Percentiles rank a stretch among this genome's conserved stretches.
phyloP scores from a whole-genome alignment of 2,113 vertebrate species.

The Okapia johnstoni region DNA sequence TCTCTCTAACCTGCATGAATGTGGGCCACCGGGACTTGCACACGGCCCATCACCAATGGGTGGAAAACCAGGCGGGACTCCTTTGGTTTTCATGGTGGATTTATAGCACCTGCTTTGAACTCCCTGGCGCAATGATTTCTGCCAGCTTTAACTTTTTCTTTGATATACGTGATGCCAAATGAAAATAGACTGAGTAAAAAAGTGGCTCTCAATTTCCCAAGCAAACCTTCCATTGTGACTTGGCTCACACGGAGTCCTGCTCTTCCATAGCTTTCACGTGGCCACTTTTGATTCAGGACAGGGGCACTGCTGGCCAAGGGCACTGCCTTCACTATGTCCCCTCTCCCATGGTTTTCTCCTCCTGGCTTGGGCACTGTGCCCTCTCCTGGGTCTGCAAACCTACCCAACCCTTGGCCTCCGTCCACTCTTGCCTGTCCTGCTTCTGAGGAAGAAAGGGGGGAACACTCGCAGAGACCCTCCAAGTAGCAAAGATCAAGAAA shows the following conservation, averaged over 20 bases:
- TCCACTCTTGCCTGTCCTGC: not conserved
- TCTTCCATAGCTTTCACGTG: not conserved
- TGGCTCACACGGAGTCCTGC: not conserved
- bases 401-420: not conserved
- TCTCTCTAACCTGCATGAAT: not conserved
- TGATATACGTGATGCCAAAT: not conserved
- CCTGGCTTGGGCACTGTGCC: not conserved
- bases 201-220: not conserved
- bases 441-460: not conserved
- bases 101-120: not conserved
- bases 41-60: not conserved
- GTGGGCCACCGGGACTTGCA: not conserved
- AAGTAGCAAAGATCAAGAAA: not conserved
- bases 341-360: too few species aligned
- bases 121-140: not conserved
- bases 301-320: not conserved
- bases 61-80: rapidly evolving
- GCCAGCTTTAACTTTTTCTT: not conserved
- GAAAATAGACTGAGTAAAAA: not conserved
- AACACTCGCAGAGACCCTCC: not conserved
- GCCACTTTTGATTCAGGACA: not conserved
- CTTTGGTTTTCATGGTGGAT: not conserved
- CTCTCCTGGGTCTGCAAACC: not conserved
- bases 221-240: not conserved
- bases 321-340: not conserved